phyloP scores from a whole-genome alignment of 2,113 vertebrate species.

The Austrofundulus limnaeus region DNA sequence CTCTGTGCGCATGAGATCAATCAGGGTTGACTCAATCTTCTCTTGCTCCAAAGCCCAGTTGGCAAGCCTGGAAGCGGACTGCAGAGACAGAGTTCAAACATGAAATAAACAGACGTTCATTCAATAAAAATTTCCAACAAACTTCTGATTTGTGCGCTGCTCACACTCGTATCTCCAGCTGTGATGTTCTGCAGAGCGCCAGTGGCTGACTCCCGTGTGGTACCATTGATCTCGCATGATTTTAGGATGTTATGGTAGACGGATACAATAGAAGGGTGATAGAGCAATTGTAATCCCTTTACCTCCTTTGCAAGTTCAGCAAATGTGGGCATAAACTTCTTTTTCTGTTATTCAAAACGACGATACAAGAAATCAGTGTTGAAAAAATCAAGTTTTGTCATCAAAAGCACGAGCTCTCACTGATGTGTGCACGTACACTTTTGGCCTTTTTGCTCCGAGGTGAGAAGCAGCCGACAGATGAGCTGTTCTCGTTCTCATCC shows the following conservation, averaged over 20 bases:
- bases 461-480: conserved; percentile 91
- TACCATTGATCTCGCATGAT: conserved; percentile 83
- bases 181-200: conserved; percentile 97
- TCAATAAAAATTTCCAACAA: too few species aligned
- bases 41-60: conserved; percentile 88
- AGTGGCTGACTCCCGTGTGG: conserved; percentile 87
- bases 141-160: neutral
- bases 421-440: conserved; percentile 76
- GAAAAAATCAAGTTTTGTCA: neutral
- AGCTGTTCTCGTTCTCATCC: conserved; percentile 58
- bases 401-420: neutral
- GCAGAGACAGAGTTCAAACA: conserved; percentile 1
- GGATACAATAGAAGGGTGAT: conserved; percentile 89
- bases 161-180: conserved; percentile 87
- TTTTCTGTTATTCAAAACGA: conserved; percentile 61
- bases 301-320: conserved; percentile 86
- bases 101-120: neutral
- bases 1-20: conserved; percentile 82
- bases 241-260: conserved; percentile 85
- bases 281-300: conserved; percentile 89
- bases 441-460: conserved; percentile 89
- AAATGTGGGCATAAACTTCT: conserved; percentile 82
- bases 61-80: conserved; percentile 91
- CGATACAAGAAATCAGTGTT: neutral
- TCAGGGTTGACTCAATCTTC: conserved; percentile 84